Evolutionary conservation across 2,888 invertebrate species (phyloP).

Genomic region (Phymatocera aterrima): DNA sequence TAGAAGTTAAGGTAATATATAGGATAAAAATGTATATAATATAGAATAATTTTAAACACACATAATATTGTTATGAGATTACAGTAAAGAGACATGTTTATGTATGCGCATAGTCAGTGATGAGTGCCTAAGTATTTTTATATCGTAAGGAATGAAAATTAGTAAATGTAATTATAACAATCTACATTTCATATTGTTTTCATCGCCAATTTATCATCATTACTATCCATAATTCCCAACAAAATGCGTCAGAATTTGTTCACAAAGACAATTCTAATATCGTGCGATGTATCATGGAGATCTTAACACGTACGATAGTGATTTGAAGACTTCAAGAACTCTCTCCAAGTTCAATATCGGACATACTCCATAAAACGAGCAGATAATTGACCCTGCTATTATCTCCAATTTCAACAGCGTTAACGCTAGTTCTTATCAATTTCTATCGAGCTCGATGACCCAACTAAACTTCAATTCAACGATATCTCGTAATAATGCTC

Average conservation of each 20-base stretch:
- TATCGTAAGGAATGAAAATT: constrained; percentile 64
- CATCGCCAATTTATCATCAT: not conserved
- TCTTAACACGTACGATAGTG: too few relatives aligned
- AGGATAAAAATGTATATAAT: constrained; percentile 64
- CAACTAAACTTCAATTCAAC: too few relatives aligned
- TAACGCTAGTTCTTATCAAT: too few relatives aligned
- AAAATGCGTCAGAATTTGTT: not conserved
- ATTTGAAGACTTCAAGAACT: too few relatives aligned
- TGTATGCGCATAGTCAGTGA: constrained; percentile 67
- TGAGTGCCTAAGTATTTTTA: constrained; percentile 70
- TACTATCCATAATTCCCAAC: not conserved
- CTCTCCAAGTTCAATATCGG: too few relatives aligned
- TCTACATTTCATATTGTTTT: not conserved
- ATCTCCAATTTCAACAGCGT: too few relatives aligned
- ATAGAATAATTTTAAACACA: constrained; percentile 63
- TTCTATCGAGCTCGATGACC: too few relatives aligned
- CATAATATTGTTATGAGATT: constrained; percentile 63
- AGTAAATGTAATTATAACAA: constrained; percentile 56
- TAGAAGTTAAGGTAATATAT: constrained; percentile 59
- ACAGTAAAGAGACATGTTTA: constrained; percentile 58
- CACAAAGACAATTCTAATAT: not conserved
- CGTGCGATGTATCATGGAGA: not conserved
- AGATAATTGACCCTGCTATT: too few relatives aligned
- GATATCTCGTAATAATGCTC: too few relatives aligned
- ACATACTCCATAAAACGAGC: too few relatives aligned